These are phyloP conservation scores for Ovibos moschatus DNA, from an alignment of 2,113 vertebrate species.

Conservation along the genomic window DNA sequence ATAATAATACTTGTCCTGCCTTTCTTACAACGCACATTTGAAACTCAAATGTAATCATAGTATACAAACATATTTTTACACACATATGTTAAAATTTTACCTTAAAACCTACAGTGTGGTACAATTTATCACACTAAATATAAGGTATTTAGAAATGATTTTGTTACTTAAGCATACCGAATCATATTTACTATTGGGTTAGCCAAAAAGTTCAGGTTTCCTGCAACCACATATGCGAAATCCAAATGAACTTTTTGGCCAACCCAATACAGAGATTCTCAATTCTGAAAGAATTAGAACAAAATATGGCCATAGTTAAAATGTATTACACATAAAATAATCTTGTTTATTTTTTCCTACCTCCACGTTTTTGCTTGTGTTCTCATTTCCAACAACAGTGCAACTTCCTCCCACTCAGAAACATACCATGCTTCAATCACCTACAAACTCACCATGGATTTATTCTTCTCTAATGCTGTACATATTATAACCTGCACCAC, in stretches of 20 bases:
- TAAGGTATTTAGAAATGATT: neutral
- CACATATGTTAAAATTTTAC: neutral
- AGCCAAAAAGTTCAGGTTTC: neutral
- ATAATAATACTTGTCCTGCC: neutral
- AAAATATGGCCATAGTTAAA: neutral
- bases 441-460: neutral
- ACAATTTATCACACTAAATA: neutral
- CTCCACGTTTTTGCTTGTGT: neutral
- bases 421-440: neutral
- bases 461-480: neutral
- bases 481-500: neutral
- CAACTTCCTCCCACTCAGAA: neutral
- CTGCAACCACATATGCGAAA: neutral
- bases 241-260: neutral
- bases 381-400: neutral
- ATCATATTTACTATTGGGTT: neutral
- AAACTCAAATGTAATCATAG: neutral
- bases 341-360: neutral
- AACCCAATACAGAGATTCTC: neutral
- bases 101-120: neutral
- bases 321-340: neutral
- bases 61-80: neutral
- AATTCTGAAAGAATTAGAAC: slow-evolving; percentile 26
- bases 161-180: neutral
- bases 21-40: neutral